Conservation (phyloP, 2,797 vertebrate genomes). For the Eleutherodactylus coqui region DNA sequence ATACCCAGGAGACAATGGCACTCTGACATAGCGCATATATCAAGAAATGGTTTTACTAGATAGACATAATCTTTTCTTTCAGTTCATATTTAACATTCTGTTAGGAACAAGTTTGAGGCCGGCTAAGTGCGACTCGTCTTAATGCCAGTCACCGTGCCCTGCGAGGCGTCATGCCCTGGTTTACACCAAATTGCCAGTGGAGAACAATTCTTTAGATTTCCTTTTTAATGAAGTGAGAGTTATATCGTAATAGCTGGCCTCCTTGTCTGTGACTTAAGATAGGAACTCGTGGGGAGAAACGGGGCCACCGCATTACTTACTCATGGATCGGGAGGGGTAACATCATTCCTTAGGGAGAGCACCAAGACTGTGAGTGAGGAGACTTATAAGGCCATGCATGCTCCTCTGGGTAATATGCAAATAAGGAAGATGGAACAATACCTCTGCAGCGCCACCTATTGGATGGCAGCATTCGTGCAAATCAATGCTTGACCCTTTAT, state of each 20-base stretch:
- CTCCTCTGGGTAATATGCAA: too few relatives aligned
- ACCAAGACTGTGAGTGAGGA: too few relatives aligned
- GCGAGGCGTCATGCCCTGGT: constrained; percentile 69
- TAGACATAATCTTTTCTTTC: constrained; percentile 93
- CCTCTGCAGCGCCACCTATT: too few relatives aligned
- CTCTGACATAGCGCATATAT: constrained; percentile 96
- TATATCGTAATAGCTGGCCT: too few relatives aligned
- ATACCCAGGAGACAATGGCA: constrained; percentile 99
- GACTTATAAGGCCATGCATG: too few relatives aligned
- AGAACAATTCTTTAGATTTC: neutral
- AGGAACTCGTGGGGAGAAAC: neutral
- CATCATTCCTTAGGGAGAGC: too few relatives aligned
- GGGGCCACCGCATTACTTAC: neutral
- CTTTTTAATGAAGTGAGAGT: too few relatives aligned
- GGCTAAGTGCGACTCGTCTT: constrained; percentile 80
- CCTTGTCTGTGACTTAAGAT: too few relatives aligned
- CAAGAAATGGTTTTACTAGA: constrained; percentile 95
- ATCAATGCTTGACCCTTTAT: too few relatives aligned
- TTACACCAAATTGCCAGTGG: constrained; percentile 63
- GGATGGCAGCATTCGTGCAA: too few relatives aligned
- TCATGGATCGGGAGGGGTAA: too few relatives aligned
- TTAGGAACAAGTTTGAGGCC: constrained; percentile 89
- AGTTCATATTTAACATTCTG: constrained; percentile 95
- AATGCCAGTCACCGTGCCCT: constrained; percentile 74
- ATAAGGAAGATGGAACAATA: too few relatives aligned